Evolutionary conservation across 2,888 invertebrate genomes (phyloP).

Genomic region (Lypha dubia): DNA sequence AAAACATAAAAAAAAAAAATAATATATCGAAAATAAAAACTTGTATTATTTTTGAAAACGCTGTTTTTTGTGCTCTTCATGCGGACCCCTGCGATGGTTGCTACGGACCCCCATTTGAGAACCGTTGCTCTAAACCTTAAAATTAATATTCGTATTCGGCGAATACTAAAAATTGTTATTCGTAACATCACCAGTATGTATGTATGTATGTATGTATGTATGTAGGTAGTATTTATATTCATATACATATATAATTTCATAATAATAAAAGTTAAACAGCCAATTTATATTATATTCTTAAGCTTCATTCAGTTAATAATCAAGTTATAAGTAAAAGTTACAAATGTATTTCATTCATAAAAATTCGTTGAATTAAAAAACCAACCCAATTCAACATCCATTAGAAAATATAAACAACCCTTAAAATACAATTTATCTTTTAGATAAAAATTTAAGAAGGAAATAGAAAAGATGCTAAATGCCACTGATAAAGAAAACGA

Average conservation of each 20-base stretch:
- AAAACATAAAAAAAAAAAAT: no score
- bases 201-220: no score
- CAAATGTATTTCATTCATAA: constrained; percentile 51
- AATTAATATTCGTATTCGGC: no score
- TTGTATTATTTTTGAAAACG: no score
- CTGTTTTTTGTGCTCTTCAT: no score
- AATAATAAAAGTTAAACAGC: background rate
- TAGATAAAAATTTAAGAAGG: constrained; percentile 20
- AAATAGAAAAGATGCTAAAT: constrained; percentile 34
- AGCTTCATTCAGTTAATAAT: constrained; percentile 6
- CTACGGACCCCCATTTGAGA: no score
- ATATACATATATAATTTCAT: background rate
- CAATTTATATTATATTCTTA: background rate
- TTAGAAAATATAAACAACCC: constrained; percentile 44
- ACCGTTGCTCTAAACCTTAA: no score
- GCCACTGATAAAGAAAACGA: constrained; percentile 24
- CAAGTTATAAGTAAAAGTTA: background rate
- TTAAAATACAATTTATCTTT: constrained; percentile 1
- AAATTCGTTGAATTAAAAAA: constrained; percentile 24
- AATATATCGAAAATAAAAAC: no score
- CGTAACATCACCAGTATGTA: no score
- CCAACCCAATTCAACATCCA: background rate
- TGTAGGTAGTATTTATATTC: background rate
- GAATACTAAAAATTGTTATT: no score
- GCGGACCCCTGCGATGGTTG: no score